Evolutionary conservation across 2,113 vertebrate species (phyloP).

Genomic region (Malurus alboscapulatus): DNA sequence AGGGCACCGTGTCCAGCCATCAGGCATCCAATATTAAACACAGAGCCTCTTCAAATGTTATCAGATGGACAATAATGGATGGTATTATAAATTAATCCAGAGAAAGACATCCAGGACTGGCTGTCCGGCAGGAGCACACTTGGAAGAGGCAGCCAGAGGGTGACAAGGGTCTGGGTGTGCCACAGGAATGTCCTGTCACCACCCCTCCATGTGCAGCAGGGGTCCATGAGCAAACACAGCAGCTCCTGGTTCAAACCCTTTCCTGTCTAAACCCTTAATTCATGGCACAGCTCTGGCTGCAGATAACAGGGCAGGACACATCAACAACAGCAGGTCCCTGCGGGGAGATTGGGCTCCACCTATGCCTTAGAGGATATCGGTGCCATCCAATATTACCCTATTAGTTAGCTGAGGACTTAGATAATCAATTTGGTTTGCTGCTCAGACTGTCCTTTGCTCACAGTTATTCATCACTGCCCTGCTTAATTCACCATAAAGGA

Average conservation of each 20-base stretch:
- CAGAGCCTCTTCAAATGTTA: no score
- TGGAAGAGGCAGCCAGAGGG: accelerated
- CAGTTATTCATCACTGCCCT: conserved; percentile 71
- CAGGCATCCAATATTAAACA: no score
- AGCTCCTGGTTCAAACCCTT: not conserved
- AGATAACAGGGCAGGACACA: not conserved
- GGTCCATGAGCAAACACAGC: not conserved
- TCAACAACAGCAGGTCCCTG: not conserved
- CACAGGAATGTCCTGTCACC: not conserved
- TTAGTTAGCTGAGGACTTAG: not conserved
- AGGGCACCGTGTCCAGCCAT: accelerated
- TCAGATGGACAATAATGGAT: no score
- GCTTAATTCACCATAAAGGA: conserved; percentile 72
- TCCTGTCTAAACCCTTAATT: not conserved
- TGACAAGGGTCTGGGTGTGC: not conserved
- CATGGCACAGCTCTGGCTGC: not conserved
- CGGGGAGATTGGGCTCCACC: not conserved
- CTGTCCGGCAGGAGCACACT: not conserved
- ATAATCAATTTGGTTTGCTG: conserved; percentile 25
- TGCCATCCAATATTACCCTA: not conserved
- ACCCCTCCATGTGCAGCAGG: accelerated
- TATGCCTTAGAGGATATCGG: not conserved
- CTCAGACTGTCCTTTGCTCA: conserved; percentile 23
- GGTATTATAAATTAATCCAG: no score
- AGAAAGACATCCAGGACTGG: no score